Evolutionary conservation across 2,888 invertebrate genomes (phyloP), one percentile per base, ranked within the genome.

Genomic region (Ametastegia equiseti): DNA sequence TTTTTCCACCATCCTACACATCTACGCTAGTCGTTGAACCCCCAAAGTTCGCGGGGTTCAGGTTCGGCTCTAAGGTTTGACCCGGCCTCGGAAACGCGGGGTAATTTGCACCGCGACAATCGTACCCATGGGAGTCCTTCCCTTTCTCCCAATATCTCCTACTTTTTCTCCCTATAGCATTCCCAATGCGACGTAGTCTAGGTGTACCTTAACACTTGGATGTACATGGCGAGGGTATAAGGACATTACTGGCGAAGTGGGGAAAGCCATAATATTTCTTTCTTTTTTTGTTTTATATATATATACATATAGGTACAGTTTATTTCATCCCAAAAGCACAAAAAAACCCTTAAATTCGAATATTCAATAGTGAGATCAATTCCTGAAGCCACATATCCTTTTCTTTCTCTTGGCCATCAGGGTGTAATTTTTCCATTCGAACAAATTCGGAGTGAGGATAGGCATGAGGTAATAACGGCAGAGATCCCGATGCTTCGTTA

Each of bases 71-170:
- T 45, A 47, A 54, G 60, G 85, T 86, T 83, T 83, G 85, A 86
- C 85, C 87, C 83, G 84, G 65, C 84, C 82, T 83, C 47, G 83
- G 80, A 81, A 83, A 83, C 84, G 84, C 83, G 84, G 84, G 88
- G 88, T 89, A 89, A 88, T 88, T 88, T 86, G 86, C 85, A 85
- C 86, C 84, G 84, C 86, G 86, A 87, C 86, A 65, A 65, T 79
- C 63, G 79, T 19, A 63, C 75, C 75, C 75, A 15, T 13, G 75
- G 75, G 75, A 75, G 50, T 50, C 36, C 6, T 75, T 75, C 54
- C 33, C 54, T 50, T 36, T 36, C 9, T 36, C 36, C 54, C 36
- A 27, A 27, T 36, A 36, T 75, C 54, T 54, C 54, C 54, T 50
- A 6, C 45, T 45, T n/a, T 27, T 54, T 36, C 36, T 36, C 54